Evolutionary conservation across 2,888 invertebrate species (phyloP), one percentile per base, ranked within the genome.

Genomic region (Cinara cedri): DNA sequence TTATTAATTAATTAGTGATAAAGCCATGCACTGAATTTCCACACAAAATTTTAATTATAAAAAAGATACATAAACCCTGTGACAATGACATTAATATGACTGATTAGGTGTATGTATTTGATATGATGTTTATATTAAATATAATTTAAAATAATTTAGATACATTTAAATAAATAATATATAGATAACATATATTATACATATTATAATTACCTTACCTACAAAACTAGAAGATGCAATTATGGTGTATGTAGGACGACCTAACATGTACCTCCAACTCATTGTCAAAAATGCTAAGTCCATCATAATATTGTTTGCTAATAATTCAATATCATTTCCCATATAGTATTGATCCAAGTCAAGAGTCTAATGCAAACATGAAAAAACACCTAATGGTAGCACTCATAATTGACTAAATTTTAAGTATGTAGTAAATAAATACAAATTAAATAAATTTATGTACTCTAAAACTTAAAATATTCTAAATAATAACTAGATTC

Each of bases 191-290:
- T 34, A n/a, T n/a, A n/a, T n/a, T n/a, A n/a, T n/a, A n/a, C n/a
- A n/a, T n/a, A n/a, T n/a, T 51, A 80, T 21, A 51, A 24, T 60
- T 3, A 54, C 44, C 76, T 54, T 93, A 94, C 94, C 94, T 91
- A 94, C 89, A 88, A 92, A 89, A 88, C 91, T 91, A 87, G 91
- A 91, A 86, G 93, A 93, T 86, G 93, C 92, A 87, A 94, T 92
- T 87, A 97, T 89, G 84, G 95, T 94, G 87, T 97, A 92, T 84
- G 95, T 93, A 83, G 98, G 98, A 85, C 98, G 90, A 85, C 98
- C 98, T 87, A 97, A 91, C 92, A 96, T 95, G 87, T 94, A 92
- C 86, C 94, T 94, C 98, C 98, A 98, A 88, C 93, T 95, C 90
- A 94, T 94, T 87, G 96, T 94, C 87, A 98, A 90, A 89, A 96